Evolutionary conservation across 1,140 invertebrate genomes (phyloP), one percentile per base, ranked within the genome.

Genomic region (Drosophila lini): DNA sequence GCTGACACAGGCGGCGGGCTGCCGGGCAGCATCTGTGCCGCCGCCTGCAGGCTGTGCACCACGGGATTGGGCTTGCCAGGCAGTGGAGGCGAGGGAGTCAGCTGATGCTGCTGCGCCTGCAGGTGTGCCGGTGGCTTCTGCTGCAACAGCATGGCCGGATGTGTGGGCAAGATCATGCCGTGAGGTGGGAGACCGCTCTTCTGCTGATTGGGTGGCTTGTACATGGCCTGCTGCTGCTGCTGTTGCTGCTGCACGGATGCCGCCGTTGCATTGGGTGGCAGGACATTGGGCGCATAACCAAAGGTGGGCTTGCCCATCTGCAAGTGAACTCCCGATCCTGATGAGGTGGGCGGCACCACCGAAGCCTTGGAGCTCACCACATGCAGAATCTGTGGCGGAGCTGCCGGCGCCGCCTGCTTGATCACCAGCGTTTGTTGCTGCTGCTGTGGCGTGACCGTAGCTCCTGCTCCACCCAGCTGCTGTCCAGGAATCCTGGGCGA

Each of bases 1-100:
- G 61, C 68, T 15, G 77, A 60, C 41, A 93, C 93, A 22, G 94
- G 83, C 3, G 95, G 94, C 80, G 94, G 94, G 86, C 94, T 95
- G 15, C 93, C 94, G 0, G 94, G 92, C 22, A 95, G 78, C 15
- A 95, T 93, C 56, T 93, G 90, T 13, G 32, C 68, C 47, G 32
- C 68, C 47, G 90, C 70, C 58, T 93, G 92, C 1, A 93, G 69
- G 11, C 75, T 84, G 58, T 91, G 91, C 16, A 92, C 64, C 45
- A 78, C 84, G 2, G 90, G 80, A 70, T 76, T 85, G 8, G 85
- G 70, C 19, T 84, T 84, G 5, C 71, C 65, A 0, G 76, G 76
- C 13, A 82, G 76, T 9, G 83, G 78, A 22, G 86, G 80, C 19
- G 90, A 86, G 28, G 89, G 74, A 3, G 82, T 90, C 58, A 85